These are phyloP conservation scores for Chlorodrepanis virens DNA, from an alignment of 2,113 vertebrate species.

Conservation along the genomic window DNA sequence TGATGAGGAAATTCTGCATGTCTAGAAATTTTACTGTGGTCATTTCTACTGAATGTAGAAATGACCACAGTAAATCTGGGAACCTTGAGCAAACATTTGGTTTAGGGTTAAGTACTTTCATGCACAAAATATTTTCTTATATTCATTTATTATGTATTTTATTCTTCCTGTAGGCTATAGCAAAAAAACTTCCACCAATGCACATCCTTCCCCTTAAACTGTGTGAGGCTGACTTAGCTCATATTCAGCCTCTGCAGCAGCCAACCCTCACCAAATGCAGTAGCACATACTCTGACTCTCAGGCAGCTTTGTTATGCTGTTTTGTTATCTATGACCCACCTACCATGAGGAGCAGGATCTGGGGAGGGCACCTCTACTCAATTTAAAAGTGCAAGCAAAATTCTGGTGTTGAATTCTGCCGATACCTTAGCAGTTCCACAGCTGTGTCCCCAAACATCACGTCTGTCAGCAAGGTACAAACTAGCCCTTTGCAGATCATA, in stretches of 20 bases:
- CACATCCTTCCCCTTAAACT: background rate
- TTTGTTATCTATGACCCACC: background rate
- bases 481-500: background rate
- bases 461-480: background rate
- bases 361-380: background rate
- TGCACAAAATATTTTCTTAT: background rate
- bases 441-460: background rate
- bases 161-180: background rate
- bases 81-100: background rate
- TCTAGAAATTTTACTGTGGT: background rate
- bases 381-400: background rate
- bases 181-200: background rate
- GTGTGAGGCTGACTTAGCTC: background rate
- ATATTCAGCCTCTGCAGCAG: background rate
- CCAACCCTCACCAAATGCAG: background rate
- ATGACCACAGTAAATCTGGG: background rate
- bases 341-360: rapidly evolving
- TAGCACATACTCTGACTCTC: background rate
- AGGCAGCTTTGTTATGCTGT: background rate
- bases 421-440: background rate
- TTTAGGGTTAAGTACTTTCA: background rate
- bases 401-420: background rate
- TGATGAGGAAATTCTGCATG: background rate
- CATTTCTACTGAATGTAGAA: background rate
- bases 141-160: background rate